Evolutionary conservation across 64 coral and sea anemone species (phyloP), one percentile per base, ranked within the genome.

Genomic region (Catalaphyllia jardinei): DNA sequence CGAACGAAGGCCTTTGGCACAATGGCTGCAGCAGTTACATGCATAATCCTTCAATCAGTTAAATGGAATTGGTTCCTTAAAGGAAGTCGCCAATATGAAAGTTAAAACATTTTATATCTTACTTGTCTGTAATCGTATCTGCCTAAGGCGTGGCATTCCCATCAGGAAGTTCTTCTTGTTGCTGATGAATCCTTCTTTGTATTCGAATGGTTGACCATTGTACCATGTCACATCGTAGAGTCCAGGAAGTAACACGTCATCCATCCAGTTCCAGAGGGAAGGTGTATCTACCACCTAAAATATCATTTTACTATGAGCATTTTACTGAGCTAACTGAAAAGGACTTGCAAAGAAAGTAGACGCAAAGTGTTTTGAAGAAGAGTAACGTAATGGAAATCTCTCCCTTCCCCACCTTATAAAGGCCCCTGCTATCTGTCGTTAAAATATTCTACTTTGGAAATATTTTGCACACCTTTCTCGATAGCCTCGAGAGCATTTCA

Each of bases 101-200:
- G 33, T 27, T 33, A 27, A 29, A 13, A 4, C 25, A 0, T 67
- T 62, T 62, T 62, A 2, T 33, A 31, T 59, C 78, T 62, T 90
- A 91, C 93, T 88, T 94, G 71, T 52, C 72, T 94, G 79, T 19
- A 91, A 73, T 62, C 93, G 71, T 28, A 94, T 20, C 60, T 94
- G 93, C 8, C 93, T 82, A 1, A 94, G 24, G 62, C 93, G 71
- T 72, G 93, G 93, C 93, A 94, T 94, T 14, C 93, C 93, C 27
- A 94, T 76, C 75, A 94, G 71, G 75, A 87, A 94, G 14, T 67
- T 52, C 29, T 87, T 67, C 65, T 83, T 87, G 67, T 91, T 71
- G 75, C 88, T 87, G 14, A 94, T 75, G 28, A 80, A 94, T 7
- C 88, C 93, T 42, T 94, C 93, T 20, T 90, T 69, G 61, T 90